These are phyloP conservation scores for Hafferia zeledoni DNA, from an alignment of 2,797 vertebrate genomes.

Conservation along the genomic window DNA sequence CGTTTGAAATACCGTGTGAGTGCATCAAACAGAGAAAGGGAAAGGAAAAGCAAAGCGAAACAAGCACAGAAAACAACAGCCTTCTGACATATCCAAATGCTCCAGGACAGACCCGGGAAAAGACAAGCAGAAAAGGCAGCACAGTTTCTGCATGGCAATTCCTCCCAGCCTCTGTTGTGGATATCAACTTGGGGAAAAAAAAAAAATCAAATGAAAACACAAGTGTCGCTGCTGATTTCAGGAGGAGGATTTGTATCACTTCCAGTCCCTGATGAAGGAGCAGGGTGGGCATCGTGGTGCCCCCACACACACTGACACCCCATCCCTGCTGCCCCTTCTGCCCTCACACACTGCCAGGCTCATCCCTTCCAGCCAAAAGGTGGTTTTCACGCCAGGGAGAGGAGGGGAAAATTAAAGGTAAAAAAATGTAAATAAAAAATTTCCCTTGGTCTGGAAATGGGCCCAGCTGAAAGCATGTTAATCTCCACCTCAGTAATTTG, in stretches of 20 bases:
- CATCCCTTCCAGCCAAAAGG: not conserved
- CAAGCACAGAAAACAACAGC: not conserved
- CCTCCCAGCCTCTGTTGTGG: accelerated
- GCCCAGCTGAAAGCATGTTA: slow-evolving; percentile 95
- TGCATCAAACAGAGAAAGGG: not conserved
- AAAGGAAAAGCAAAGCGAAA: not conserved
- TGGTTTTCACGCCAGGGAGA: not conserved
- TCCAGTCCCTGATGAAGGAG: not conserved
- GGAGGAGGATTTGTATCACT: not conserved
- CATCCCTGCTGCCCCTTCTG: not conserved
- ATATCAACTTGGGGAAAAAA: not conserved
- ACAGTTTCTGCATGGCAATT: not conserved
- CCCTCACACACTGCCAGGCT: not conserved
- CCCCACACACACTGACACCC: accelerated
- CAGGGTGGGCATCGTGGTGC: accelerated
- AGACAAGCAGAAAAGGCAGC: not conserved
- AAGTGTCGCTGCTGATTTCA: not conserved
- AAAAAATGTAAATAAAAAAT: slow-evolving; percentile 94
- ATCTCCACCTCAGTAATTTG: slow-evolving; percentile 99
- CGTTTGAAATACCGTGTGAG: not conserved
- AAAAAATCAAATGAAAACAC: not conserved
- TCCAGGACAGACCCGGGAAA: not conserved
- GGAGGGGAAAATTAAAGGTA: slow-evolving; percentile 89
- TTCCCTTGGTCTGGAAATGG: slow-evolving; percentile 93
- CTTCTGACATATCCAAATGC: not conserved